Base-by-base conservation (phyloP, 2,888 invertebrate species). In the Orchesella flavescens region DNA sequence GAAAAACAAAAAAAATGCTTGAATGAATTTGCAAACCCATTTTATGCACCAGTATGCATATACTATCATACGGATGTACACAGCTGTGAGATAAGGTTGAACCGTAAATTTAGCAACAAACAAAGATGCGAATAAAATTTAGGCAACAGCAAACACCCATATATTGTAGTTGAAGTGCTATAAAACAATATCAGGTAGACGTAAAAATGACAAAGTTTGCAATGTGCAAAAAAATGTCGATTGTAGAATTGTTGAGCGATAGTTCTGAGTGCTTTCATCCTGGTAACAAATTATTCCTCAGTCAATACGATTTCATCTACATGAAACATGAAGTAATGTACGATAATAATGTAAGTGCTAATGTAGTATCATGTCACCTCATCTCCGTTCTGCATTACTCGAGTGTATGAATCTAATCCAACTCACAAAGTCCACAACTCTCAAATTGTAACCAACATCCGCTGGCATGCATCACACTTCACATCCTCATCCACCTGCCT, bases 401-500 rank as follows among this genome's bases (percentile, higher is more conserved):
- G n/a, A n/a, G 2, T 13, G 10, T 53, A 24, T 24, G 24, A 61
- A 24, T 61, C 57, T 57, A 57, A 15, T 57, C 19, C 19, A 61
- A 61, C 23, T 61, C 23, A 34, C 34, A 21, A 61, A 61, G 9
- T 57, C 57, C 57, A 57, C 57, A 57, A 34, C 34, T 4, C 34
- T 34, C 57, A 5, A 10, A 17, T 17, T 5, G 15, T 53, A 53
- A 61, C 19, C 61, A 61, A 61, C 61, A 61, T 61, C 61, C 61
- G 61, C 61, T 61, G 61, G 73, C 76, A 57, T 76, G 76, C 57
- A 66, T 65, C 49, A 74, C 9, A 65, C 34, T 4, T 34, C 7
- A 34, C 75, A 76, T 76, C 76, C 66, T 76, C 66, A 68, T 68
- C 76, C 76, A 76, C 76, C 76, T 76, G 76, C 76, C 43, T 66